phyloP scores from a whole-genome alignment of 2,113 vertebrate species.

The Strigops habroptila region DNA sequence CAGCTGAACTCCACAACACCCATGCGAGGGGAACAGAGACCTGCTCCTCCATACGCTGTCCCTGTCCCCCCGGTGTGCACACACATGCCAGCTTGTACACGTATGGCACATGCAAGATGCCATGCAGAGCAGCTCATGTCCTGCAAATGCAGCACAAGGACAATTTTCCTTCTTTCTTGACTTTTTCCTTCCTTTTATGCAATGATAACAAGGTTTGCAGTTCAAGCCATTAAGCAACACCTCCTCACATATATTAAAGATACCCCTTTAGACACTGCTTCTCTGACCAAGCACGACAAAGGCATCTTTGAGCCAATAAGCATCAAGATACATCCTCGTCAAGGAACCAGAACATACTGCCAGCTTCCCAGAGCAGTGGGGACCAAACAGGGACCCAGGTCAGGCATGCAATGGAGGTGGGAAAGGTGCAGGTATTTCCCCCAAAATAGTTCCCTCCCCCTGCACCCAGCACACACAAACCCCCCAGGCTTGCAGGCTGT shows the following conservation, averaged over 20 bases:
- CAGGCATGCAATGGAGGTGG: neutral
- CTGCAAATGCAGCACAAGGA: neutral
- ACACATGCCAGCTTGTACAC: fast-evolving
- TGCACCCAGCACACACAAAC: neutral
- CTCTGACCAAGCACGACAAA: neutral
- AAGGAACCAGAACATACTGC: neutral
- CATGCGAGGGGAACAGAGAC: fast-evolving
- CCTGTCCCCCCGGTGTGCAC: fast-evolving
- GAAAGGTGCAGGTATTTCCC: neutral
- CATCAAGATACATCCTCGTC: neutral
- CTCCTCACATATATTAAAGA: fast-evolving
- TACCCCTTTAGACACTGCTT: fast-evolving
- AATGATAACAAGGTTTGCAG: neutral
- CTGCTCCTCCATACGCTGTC: fast-evolving
- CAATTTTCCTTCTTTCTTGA: neutral
- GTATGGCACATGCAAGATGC: fast-evolving
- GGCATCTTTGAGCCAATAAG: neutral
- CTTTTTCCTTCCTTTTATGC: neutral
- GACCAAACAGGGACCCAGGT: neutral
- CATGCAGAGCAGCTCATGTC: neutral
- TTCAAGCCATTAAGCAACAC: neutral
- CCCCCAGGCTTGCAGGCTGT: fast-evolving
- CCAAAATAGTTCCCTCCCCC: fast-evolving
- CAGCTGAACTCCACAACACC: neutral
- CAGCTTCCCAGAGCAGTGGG: neutral